Evolutionary conservation across 1,140 invertebrate genomes (phyloP), one percentile per base, ranked within the genome.

Genomic region (Portunus trituberculatus): DNA sequence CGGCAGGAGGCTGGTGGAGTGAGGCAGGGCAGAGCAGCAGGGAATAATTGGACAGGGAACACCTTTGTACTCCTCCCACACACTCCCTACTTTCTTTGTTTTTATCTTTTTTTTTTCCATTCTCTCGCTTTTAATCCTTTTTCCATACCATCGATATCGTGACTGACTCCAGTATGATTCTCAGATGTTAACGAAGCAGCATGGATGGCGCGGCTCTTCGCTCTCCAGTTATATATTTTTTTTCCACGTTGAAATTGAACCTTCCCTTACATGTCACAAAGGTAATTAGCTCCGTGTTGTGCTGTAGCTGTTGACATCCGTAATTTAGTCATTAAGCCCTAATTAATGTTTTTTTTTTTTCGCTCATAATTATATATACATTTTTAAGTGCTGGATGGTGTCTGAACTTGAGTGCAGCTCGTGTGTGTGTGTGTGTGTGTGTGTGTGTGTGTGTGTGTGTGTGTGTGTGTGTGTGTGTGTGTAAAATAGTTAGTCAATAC

Each of bases 401-500:
- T 20, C 7, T 12, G 88, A 39, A 8, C 8, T 28, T 45, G 84
- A 25, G 84, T 87, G 84, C n/a, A 88, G 31, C 28, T 10, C 25
- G 83, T 84, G 83, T 84, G 84, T 87, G 84, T 87, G 84, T 87
- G 84, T 87, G 84, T 87, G 84, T 87, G 84, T 87, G 84, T 87
- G 84, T 87, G 84, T 87, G 84, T 87, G 84, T 87, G 84, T 87
- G 84, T 87, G 84, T 87, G 84, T 87, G 84, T 87, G 84, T 87
- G 84, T 87, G 84, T 87, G 39, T 87, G 39, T 46, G 84, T 32
- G 31, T 32, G 39, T 39, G 16, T 32, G 39, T 32, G 84, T 32
- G 8, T 59, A 59, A 14, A 59, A 59, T 20, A 59, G 52, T 1
- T 12, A 59, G 8, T 14, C 52, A 59, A 59, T 39, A 59, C 16